phyloP scores from a whole-genome alignment of 92 coral and sea anemone genomes.

The Phymanthus crucifer region DNA sequence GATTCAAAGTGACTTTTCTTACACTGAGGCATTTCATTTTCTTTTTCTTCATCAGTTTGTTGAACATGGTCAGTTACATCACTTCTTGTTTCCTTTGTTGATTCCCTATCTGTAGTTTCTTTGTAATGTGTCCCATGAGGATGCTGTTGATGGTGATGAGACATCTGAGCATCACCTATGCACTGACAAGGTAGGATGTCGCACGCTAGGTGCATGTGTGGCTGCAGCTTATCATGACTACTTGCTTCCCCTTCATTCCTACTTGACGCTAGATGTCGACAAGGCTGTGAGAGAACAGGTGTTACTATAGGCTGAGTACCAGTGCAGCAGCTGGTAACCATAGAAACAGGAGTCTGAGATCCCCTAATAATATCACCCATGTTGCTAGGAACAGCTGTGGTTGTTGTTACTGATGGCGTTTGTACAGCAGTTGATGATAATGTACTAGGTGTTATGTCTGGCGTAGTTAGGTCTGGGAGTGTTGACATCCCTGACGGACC shows the following conservation, averaged over 20 bases:
- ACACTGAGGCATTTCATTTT: neutral
- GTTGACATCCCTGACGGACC: neutral
- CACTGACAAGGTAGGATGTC: constrained; percentile 92
- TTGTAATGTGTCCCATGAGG: neutral
- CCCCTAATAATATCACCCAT: neutral
- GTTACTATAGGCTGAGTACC: neutral
- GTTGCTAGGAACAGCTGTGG: neutral
- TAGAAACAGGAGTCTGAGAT: neutral
- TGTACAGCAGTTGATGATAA: neutral
- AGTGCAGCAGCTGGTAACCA: neutral
- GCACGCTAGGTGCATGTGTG: constrained; percentile 94
- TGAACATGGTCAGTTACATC: neutral
- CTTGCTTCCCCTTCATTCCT: neutral
- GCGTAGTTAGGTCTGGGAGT: neutral
- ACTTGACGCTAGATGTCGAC: constrained; percentile 7
- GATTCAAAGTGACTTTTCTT: neutral
- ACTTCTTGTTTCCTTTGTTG: neutral
- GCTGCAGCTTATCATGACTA: constrained; percentile 28
- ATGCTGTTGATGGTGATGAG: neutral
- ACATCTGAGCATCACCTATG: constrained; percentile 15
- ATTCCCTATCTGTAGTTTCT: neutral
- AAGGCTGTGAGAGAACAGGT: constrained; percentile 28
- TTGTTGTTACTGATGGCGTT: neutral
- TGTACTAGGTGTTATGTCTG: neutral
- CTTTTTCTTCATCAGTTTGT: neutral